Conservation (phyloP, 2,113 vertebrate species). For the Callospermophilus lateralis region DNA sequence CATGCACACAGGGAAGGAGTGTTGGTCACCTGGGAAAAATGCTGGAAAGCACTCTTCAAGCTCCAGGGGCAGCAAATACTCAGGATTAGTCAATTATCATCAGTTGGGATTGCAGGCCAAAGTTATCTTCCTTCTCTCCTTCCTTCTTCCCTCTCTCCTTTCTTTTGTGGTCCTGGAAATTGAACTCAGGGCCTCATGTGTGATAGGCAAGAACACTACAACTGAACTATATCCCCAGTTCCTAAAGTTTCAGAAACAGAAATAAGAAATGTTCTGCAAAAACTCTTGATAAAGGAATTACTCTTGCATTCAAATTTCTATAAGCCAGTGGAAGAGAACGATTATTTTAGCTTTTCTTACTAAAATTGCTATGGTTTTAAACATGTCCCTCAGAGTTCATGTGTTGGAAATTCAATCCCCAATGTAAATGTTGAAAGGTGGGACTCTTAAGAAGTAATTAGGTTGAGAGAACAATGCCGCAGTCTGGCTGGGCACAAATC, state of each 20-base stretch:
- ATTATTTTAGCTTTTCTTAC: background rate
- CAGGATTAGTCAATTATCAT: background rate
- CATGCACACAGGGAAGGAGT: rapidly evolving
- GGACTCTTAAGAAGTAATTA: background rate
- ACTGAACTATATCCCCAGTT: background rate
- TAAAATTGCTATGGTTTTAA: background rate
- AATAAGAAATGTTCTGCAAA: background rate
- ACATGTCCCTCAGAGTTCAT: background rate
- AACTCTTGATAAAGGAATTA: background rate
- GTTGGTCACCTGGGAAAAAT: too few relatives aligned
- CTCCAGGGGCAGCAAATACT: background rate
- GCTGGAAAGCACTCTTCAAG: background rate
- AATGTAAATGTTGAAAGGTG: background rate
- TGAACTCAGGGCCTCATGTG: background rate
- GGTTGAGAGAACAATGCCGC: too few relatives aligned
- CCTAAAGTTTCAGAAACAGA: background rate
- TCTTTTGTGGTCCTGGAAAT: too few relatives aligned
- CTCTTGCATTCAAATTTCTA: background rate
- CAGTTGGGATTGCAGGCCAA: background rate
- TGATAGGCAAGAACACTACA: too few relatives aligned
- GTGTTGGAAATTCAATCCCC: background rate
- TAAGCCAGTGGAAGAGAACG: background rate
- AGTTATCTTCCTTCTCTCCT: background rate
- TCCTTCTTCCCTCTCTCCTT: too few relatives aligned
- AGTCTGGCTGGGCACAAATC: too few relatives aligned